These are phyloP conservation scores for Eurosta solidaginis DNA, from an alignment of 1,140 invertebrate genomes.

Conservation along the genomic window DNA sequence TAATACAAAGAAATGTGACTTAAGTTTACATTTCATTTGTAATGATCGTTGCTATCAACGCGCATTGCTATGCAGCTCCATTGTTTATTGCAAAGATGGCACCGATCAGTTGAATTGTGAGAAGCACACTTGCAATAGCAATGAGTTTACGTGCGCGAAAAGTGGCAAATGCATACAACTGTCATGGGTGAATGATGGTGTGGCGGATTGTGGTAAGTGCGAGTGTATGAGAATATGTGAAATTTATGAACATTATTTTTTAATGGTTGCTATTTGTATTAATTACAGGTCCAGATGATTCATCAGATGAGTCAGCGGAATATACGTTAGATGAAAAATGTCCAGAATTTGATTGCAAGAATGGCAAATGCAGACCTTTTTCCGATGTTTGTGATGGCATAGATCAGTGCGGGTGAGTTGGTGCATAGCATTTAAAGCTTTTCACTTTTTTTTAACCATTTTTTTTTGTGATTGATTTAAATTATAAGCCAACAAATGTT, in stretches of 20 bases:
- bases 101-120: conserved; percentile 66
- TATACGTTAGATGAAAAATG: conserved; percentile 65
- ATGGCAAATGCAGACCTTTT: conserved; percentile 73
- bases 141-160: conserved; percentile 66
- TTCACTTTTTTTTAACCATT: not conserved
- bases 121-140: conserved; percentile 65
- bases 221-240: conserved; percentile 38
- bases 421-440: not conserved
- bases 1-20: conserved; percentile 44
- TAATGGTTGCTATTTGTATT: not conserved
- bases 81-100: conserved; percentile 70
- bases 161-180: conserved; percentile 72
- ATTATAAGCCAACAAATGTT: no score
- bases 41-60: conserved; percentile 69
- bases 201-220: conserved; percentile 68
- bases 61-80: conserved; percentile 71
- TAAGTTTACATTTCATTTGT: conserved; percentile 60
- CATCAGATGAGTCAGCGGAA: conserved; percentile 55
- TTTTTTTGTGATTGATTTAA: no score
- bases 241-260: not conserved
- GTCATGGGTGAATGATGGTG: conserved; percentile 73
- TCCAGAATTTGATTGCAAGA: conserved; percentile 71
- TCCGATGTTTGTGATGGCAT: conserved; percentile 75
- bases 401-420: conserved; percentile 70
- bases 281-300: conserved; percentile 42